Base-by-base conservation (phyloP, 2,113 vertebrate genomes). In the Machaerirhynchus nigripectus region DNA sequence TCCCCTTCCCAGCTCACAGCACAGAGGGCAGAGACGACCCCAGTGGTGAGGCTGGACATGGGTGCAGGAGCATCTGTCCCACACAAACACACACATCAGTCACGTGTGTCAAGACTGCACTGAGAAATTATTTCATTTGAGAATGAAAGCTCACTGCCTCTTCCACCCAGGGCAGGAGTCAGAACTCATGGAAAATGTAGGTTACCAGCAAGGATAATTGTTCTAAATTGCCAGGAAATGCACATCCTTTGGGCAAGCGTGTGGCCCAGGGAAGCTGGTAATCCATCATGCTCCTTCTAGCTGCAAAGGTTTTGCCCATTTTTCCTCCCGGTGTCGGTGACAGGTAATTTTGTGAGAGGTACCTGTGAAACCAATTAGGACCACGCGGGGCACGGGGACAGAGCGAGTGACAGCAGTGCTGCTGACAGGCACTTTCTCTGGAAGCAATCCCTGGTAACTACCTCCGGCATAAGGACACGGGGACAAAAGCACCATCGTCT, bases 11-110 rank as follows among this genome's bases (percentile, higher is more conserved):
- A 0, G 1, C 19, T 9, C 26, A 3, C 1, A 6, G 23, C 28
- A 1, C 11, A 4, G 18, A 26, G 28, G 22, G 56, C 24, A 14
- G n/a, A 8, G 26, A 3, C 18, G 31, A 1, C 14, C 22, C 11
- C 3, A 0, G 2, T 0, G 4, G 3, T 5, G 2, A 3, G 4
- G 44, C 28, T 57, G 46, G 15, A 12, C 53, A 31, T 0, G 13
- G 30, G 2, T 8, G 14, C n/a, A 10, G 69, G 39, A 60, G n/a
- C 2, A 0, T 11, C 50, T 52, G 30, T 11, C 57, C 69, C 15
- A 4, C 55, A 28, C 2, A 33, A 55, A 23, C 57, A 17, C 42
- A 47, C 49, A 23, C 17, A 28, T 23, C 24, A 19, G 11, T 6
- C 61, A 11, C 3, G 1, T 1, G 1, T 28, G 14, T 10, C 56